These are phyloP conservation scores for Neria commutata DNA, from an alignment of 2,888 invertebrate species.

Conservation along the genomic window DNA sequence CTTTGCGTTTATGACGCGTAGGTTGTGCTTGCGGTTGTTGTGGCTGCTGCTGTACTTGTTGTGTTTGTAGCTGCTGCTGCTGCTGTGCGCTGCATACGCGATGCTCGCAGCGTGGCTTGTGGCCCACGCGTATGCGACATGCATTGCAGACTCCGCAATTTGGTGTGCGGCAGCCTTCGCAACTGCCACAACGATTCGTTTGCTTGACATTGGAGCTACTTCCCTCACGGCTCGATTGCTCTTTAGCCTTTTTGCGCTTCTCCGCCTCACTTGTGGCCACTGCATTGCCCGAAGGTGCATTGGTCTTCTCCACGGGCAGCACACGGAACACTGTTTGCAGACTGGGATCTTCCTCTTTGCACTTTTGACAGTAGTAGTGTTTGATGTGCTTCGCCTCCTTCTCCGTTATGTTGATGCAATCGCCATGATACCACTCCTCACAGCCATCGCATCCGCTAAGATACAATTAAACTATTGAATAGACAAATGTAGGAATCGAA, in stretches of 20 bases:
- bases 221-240: constrained; percentile 13
- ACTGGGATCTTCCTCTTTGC: constrained; percentile 81
- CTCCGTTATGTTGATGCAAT: constrained; percentile 94
- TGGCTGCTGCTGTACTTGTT: constrained; percentile 5
- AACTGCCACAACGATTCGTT: constrained; percentile 71
- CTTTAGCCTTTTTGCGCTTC: constrained; percentile 40
- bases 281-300: constrained; percentile 30
- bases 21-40: background rate
- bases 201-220: constrained; percentile 47
- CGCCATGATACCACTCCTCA: constrained; percentile 99
- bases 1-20: constrained; percentile 41
- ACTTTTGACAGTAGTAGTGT: constrained; percentile 89
- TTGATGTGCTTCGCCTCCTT: constrained; percentile 91
- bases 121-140: constrained; percentile 54
- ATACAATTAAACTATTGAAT: background rate
- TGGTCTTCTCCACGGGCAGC: constrained; percentile 51
- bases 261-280: constrained; percentile 26
- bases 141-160: constrained; percentile 60
- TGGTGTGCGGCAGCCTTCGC: constrained; percentile 70
- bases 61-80: constrained; percentile 25
- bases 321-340: constrained; percentile 67
- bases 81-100: constrained; percentile 61
- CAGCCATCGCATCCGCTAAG: constrained; percentile 92
- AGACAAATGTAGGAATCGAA: background rate
- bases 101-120: constrained; percentile 65